A percentile compares a stretch with the other conserved stretches of the same genome.
These are phyloP conservation scores for Lasius fuliginosus DNA, from an alignment of 2,888 invertebrate genomes.

Conservation along the genomic window DNA sequence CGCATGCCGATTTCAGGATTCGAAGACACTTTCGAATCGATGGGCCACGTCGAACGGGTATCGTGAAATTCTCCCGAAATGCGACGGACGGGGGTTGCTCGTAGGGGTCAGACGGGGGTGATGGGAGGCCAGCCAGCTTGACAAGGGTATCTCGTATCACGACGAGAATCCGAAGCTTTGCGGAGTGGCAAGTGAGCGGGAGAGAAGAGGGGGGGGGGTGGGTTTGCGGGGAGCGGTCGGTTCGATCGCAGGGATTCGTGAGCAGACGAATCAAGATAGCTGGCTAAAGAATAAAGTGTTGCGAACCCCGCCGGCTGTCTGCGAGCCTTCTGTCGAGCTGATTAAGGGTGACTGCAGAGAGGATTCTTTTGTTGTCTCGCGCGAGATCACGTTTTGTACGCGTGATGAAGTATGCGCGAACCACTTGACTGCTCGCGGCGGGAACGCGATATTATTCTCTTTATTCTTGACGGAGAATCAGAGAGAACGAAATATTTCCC, in stretches of 20 bases:
- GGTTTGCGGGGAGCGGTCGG: constrained; percentile 10
- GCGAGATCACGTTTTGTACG: constrained; percentile 2
- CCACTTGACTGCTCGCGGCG: constrained; percentile 13
- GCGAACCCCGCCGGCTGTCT: constrained; percentile 34
- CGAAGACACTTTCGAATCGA: constrained; percentile 68
- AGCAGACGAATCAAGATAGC: constrained; percentile 42
- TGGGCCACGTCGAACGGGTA: constrained; percentile 54
- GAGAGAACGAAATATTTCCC: not conserved
- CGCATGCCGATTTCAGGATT: constrained; percentile 44
- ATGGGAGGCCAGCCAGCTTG: constrained; percentile 27
- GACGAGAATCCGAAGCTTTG: constrained; percentile 47
- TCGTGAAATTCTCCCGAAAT: constrained; percentile 64
- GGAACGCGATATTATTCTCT: not conserved
- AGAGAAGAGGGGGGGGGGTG: not conserved
- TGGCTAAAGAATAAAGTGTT: constrained; percentile 55
- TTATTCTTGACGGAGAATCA: not conserved
- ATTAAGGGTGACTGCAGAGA: constrained; percentile 23
- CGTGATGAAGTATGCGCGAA: constrained; percentile 12
- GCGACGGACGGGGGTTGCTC: constrained; percentile 16
- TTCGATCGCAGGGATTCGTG: constrained; percentile 45
- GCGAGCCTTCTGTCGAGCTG: constrained; percentile 24
- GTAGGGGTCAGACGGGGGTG: constrained; percentile 32
- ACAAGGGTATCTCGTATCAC: constrained; percentile 59
- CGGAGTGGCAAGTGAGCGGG: constrained; percentile 1
- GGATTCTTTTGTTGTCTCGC: constrained; percentile 29